Base-by-base conservation (phyloP, 2,113 vertebrate genomes). In the Ardeotis arabs region DNA sequence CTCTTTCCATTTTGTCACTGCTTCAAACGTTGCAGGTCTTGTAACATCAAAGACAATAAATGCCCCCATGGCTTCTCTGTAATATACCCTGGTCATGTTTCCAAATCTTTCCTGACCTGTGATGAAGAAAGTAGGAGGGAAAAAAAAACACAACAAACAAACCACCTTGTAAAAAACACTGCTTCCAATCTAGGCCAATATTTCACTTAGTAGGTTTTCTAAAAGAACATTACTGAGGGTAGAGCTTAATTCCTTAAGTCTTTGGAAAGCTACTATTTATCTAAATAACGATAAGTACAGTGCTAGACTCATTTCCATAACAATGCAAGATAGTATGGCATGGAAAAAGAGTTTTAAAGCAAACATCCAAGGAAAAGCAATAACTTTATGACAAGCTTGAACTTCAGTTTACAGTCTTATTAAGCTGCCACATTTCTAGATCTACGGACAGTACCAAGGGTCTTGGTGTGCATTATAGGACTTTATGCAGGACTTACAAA, bases 11-110 rank as follows among this genome's bases (percentile, higher is more conserved):
- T 99, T 99, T 88, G 98, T 97, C 56, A 99, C 98, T 50, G 98
- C 98, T 95, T 99, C 98, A 96, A 99, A 99, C 0, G 98, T 99
- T 11, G 98, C 98, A 63, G 98, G 98, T 94, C 98, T 98, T 45
- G 98, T 98, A 82, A 99, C 98, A 59, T 99, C 98, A 19, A 99
- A 99, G 96, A 99, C 98, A 79, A 99, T 98, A 91, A 99, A 98
- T 0, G 98, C 98, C 55, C 98, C 98, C 97, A 98, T 98, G 44
- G 98, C 98, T 93, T 99, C 98, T 96, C 98, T 97, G 95, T 99
- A 99, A 90, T 99, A 99, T 58, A 98, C 98, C 37, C 98, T 97
- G 41, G 98, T 99, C 98, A 99, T 99, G 89, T 99, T 99, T 96
- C 98, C 98, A 97, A 99, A 99, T 93, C 98, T 98, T 93, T 99